These are phyloP conservation scores for Leiothrix lutea DNA, from an alignment of 2,113 vertebrate genomes.

Conservation along the genomic window DNA sequence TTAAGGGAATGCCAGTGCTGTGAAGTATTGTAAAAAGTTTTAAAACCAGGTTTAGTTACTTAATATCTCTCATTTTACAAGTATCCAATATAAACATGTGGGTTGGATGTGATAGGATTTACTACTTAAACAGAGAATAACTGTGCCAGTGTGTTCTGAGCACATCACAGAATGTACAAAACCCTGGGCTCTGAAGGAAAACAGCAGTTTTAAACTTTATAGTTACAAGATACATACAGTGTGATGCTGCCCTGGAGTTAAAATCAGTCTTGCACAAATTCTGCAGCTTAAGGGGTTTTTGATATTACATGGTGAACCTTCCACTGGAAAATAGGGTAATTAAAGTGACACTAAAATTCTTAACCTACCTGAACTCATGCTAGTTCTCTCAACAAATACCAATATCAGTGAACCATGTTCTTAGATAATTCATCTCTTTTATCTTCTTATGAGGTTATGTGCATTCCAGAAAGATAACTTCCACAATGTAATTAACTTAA, in stretches of 20 bases:
- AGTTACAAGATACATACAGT: not conserved
- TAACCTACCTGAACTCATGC: not conserved
- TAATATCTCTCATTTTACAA: slow-evolving; percentile 8
- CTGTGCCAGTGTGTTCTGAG: not conserved
- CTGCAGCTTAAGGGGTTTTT: not conserved
- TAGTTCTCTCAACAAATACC: not conserved
- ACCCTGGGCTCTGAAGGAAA: not conserved
- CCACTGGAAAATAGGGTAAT: not conserved
- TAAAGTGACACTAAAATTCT: not conserved
- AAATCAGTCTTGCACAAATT: not conserved
- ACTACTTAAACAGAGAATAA: slow-evolving; percentile 1
- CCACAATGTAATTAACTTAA: not conserved
- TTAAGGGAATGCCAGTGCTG: not conserved
- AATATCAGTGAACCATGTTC: not conserved
- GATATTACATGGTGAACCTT: not conserved
- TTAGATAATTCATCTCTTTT: not conserved
- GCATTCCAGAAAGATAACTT: not conserved
- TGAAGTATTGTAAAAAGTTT: not conserved
- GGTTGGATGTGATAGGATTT: slow-evolving; percentile 27
- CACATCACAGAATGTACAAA: not conserved
- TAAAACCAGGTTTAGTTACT: slow-evolving; percentile 6
- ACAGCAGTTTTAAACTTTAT: not conserved
- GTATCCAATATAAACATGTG: slow-evolving; percentile 15
- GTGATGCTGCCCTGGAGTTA: not conserved
- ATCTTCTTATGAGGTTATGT: not conserved